Percentiles rank a stretch among this genome's conserved stretches.
Evolutionary conservation across 2,888 invertebrate genomes (phyloP).

Genomic region (Timandra comae): DNA sequence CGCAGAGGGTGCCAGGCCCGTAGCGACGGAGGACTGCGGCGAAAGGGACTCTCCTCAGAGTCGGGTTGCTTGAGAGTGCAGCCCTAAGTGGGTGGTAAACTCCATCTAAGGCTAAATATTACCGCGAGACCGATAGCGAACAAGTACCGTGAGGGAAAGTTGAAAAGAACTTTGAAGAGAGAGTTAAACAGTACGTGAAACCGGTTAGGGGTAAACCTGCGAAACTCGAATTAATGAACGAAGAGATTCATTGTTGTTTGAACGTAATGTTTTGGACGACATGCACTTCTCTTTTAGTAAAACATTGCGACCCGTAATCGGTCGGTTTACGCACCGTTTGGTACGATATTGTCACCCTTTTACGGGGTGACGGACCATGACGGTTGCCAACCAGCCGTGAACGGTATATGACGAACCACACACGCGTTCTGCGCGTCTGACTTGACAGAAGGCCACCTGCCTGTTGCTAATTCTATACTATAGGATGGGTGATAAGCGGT

Average conservation of each 20-base stretch:
- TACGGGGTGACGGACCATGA: slow-evolving; percentile 4
- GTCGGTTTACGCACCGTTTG: slow-evolving; percentile 49
- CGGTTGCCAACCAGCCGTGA: slow-evolving; percentile 8
- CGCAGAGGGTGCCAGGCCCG: no score
- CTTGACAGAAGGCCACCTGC: slow-evolving; percentile 37
- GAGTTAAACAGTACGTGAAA: no score
- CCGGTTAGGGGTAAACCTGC: slow-evolving; percentile 75
- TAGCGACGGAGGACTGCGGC: no score
- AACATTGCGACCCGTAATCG: slow-evolving; percentile 23
- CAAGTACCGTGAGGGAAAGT: no score
- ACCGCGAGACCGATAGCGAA: no score
- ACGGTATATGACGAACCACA: slow-evolving; percentile 25
- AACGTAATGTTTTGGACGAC: slow-evolving; percentile 26
- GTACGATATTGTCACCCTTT: no score
- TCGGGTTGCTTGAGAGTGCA: no score
- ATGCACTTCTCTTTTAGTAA: slow-evolving; percentile 54
- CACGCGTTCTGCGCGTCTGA: slow-evolving; percentile 40
- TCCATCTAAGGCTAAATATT: no score
- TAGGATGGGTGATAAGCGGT: slow-evolving; percentile 41
- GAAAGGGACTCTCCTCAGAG: no score
- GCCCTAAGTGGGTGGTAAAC: no score
- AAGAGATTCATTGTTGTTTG: no score
- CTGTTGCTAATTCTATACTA: slow-evolving; percentile 31
- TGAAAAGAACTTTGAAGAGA: no score
- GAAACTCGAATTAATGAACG: slow-evolving; percentile 71